Percentiles rank a stretch among this genome's conserved stretches.
phyloP scores from a whole-genome alignment of 2,113 vertebrate species.

The Herpailurus yagouaroundi region DNA sequence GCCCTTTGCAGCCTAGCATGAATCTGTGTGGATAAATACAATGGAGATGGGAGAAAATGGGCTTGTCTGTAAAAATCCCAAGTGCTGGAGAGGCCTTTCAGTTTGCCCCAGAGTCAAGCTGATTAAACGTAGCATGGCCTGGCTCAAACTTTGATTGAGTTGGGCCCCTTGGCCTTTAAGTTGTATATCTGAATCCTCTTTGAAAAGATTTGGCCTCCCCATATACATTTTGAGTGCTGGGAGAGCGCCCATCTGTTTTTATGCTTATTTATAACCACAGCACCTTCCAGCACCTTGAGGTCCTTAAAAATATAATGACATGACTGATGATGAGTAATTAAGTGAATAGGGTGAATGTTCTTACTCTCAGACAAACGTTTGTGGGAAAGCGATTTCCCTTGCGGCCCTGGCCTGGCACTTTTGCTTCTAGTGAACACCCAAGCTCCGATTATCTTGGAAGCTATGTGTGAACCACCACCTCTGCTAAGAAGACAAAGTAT shows the following conservation, averaged over 20 bases:
- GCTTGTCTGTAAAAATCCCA: background rate
- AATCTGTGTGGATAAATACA: background rate
- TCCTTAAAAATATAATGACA: slow-evolving; percentile 50
- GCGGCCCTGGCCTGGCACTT: background rate
- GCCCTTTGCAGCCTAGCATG: background rate
- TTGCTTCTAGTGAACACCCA: background rate
- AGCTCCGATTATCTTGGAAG: background rate
- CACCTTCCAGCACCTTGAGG: slow-evolving; percentile 52
- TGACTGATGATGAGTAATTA: slow-evolving; percentile 64
- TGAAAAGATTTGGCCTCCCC: slow-evolving; percentile 30
- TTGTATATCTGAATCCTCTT: slow-evolving; percentile 46
- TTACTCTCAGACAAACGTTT: background rate
- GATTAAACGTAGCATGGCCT: slow-evolving; percentile 48
- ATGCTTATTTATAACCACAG: slow-evolving; percentile 44
- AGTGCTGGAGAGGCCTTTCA: background rate
- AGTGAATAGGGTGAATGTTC: slow-evolving; percentile 7
- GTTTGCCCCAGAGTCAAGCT: background rate
- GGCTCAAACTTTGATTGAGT: slow-evolving; percentile 51
- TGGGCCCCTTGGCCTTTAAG: slow-evolving; percentile 19
- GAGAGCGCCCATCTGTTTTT: slow-evolving; percentile 38
- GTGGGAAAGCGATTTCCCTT: slow-evolving; percentile 55
- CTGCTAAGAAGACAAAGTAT: background rate
- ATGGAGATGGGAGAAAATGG: background rate
- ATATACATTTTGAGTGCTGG: background rate
- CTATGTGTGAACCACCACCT: background rate